These are phyloP conservation scores for Percopsis omiscomaycus DNA, from an alignment of 2,797 vertebrate genomes.

Conservation along the genomic window DNA sequence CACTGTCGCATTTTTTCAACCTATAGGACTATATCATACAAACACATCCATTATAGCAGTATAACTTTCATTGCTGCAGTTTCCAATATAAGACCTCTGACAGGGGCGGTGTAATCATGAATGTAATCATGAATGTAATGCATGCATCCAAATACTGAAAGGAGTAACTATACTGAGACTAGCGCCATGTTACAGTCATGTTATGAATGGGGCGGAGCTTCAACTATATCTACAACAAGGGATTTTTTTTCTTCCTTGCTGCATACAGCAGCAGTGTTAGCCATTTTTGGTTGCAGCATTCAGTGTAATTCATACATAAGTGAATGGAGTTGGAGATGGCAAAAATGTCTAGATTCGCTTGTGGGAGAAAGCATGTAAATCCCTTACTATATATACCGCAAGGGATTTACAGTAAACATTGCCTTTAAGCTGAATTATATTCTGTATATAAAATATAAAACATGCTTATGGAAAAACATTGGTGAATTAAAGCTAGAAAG, in stretches of 20 bases:
- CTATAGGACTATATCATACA: too few species aligned
- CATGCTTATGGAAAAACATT: background rate
- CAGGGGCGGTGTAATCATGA: too few species aligned
- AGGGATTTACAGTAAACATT: background rate
- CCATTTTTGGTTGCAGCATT: slow-evolving; percentile 68
- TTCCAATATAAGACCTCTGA: too few species aligned
- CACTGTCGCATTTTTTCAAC: too few species aligned
- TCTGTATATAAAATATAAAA: background rate
- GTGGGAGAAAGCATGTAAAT: background rate
- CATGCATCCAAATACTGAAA: too few species aligned
- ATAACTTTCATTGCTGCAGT: too few species aligned
- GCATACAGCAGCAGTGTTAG: slow-evolving; percentile 42
- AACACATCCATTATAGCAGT: too few species aligned
- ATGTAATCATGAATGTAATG: too few species aligned
- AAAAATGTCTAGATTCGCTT: slow-evolving; percentile 39
- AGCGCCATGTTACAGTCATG: background rate
- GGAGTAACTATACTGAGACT: too few species aligned
- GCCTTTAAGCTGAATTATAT: too few species aligned
- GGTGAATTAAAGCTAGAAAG: background rate
- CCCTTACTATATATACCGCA: background rate
- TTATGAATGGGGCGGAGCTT: background rate
- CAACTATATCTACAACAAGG: slow-evolving; percentile 6
- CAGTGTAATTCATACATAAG: slow-evolving; percentile 44
- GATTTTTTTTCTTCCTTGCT: slow-evolving; percentile 9
- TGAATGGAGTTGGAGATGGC: slow-evolving; percentile 44